These are phyloP conservation scores for Diploscapter pachys DNA, from an alignment of 1,140 invertebrate species.

Conservation along the genomic window DNA sequence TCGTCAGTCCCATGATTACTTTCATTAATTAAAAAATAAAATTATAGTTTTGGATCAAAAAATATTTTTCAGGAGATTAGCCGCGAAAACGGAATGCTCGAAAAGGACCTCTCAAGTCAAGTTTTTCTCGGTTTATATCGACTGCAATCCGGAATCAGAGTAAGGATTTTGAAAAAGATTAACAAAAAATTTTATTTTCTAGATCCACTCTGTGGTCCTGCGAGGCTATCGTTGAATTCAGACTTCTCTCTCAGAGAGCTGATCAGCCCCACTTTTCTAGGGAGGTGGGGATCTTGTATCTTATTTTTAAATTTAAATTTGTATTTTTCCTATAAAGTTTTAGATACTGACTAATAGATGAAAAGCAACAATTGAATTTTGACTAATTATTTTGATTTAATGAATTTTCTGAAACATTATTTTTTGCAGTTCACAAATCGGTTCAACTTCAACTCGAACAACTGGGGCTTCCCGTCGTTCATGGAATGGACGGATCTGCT, in stretches of 20 bases:
- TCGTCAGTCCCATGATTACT: neutral
- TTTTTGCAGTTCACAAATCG: constrained; percentile 48
- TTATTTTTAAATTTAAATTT: constrained; percentile 18
- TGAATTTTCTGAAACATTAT: no score
- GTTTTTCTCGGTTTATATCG: constrained; percentile 49
- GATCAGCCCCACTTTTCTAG: constrained; percentile 40
- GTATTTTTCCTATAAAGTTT: neutral
- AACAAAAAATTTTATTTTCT: no score
- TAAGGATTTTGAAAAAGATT: neutral
- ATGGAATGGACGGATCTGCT: constrained; percentile 47
- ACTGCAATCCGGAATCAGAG: constrained; percentile 53
- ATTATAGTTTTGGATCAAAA: constrained; percentile 1
- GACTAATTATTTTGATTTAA: no score
- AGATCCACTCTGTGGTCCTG: constrained; percentile 46
- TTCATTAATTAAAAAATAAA: neutral
- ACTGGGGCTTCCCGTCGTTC: constrained; percentile 54
- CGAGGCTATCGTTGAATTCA: constrained; percentile 50
- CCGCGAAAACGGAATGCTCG: constrained; percentile 47
- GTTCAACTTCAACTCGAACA: constrained; percentile 52
- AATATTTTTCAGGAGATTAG: constrained; percentile 42
- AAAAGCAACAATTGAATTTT: no score
- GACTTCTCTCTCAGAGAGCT: constrained; percentile 38
- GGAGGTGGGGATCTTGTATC: constrained; percentile 28
- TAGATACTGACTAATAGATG: no score
- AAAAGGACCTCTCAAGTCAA: constrained; percentile 46